phyloP scores from a whole-genome alignment of 2,888 invertebrate genomes.

The Azorinus chamasolen region DNA sequence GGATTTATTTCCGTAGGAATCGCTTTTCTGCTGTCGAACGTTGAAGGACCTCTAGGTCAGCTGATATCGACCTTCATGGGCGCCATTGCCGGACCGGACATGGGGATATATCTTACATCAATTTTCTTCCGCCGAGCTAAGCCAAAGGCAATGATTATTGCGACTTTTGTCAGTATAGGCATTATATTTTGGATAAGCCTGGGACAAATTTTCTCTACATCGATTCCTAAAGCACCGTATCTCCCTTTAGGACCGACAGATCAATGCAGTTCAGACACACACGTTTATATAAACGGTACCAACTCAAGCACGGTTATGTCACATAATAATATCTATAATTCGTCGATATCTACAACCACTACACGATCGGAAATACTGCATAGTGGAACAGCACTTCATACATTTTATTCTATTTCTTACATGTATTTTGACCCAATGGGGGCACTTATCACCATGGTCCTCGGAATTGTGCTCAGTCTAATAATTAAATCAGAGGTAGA shows the following conservation, averaged over 20 bases:
- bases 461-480: too few relatives aligned
- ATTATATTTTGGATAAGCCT: constrained; percentile 62
- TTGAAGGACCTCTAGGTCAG: constrained; percentile 53
- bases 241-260: constrained; percentile 69
- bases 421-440: too few relatives aligned
- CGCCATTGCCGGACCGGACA: constrained; percentile 36
- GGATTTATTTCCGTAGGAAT: constrained; percentile 39
- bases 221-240: constrained; percentile 54
- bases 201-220: constrained; percentile 64
- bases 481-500: too few relatives aligned
- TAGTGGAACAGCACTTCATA: too few relatives aligned
- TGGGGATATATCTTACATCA: constrained; percentile 40
- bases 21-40: constrained; percentile 40
- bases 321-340: too few relatives aligned
- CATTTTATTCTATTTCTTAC: too few relatives aligned
- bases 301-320: too few relatives aligned
- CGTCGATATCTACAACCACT: too few relatives aligned
- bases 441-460: too few relatives aligned
- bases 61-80: constrained; percentile 40
- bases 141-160: constrained; percentile 63
- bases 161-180: constrained; percentile 48
- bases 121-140: constrained; percentile 35
- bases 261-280: constrained; percentile 58
- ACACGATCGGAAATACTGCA: too few relatives aligned
- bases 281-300: too few relatives aligned